Conservation (phyloP, 2,888 invertebrate genomes). For the Pseudococcus longispinus region DNA sequence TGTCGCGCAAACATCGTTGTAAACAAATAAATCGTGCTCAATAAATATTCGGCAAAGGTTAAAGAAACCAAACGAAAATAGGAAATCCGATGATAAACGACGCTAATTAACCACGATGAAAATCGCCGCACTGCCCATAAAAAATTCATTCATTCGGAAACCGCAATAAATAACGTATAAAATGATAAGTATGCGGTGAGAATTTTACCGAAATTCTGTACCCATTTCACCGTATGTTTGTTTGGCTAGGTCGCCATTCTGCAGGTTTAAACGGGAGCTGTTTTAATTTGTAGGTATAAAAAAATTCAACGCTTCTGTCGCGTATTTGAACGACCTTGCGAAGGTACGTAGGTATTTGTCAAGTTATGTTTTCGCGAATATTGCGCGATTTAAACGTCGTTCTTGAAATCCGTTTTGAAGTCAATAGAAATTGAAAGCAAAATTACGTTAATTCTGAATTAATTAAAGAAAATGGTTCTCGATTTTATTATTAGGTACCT, state of each 20-base stretch:
- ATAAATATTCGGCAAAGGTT: neutral
- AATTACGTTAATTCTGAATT: too few relatives aligned
- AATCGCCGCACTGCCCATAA: neutral
- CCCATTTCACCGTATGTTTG: neutral
- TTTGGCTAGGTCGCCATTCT: neutral
- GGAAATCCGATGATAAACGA: constrained; percentile 6
- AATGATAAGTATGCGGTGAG: neutral
- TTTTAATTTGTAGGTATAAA: neutral
- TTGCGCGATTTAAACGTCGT: neutral
- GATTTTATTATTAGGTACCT: too few relatives aligned
- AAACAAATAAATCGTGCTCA: neutral
- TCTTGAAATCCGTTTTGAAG: too few relatives aligned
- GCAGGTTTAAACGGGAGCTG: neutral
- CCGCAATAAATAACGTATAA: neutral
- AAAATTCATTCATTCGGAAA: neutral
- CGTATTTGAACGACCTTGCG: neutral
- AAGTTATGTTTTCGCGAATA: neutral
- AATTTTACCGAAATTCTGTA: neutral
- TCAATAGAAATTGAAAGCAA: too few relatives aligned
- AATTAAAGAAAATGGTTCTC: too few relatives aligned
- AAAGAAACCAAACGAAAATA: constrained; percentile 14
- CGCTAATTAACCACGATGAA: neutral
- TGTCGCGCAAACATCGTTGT: neutral
- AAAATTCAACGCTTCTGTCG: neutral
- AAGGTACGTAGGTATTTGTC: neutral